Evolutionary conservation across 1,140 invertebrate genomes (phyloP), one percentile per base, ranked within the genome.

Genomic region (Tetramorium simillimum): DNA sequence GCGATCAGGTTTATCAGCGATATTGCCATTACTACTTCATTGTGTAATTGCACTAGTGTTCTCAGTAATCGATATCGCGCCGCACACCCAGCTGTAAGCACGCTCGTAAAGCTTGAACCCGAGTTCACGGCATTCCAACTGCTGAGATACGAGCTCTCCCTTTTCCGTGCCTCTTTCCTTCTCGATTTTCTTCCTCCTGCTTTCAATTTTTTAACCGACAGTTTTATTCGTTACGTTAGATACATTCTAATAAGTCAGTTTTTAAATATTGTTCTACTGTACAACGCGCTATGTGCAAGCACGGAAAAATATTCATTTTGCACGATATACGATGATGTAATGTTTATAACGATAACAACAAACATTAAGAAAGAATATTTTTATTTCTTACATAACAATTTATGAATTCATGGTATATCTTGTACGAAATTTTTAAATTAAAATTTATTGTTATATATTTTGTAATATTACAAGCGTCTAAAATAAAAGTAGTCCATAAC

Each of bases 11-110:
- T 91, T 91, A 92, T 92, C 90, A 86, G 51, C 63, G 77, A 90
- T 89, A 93, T 93, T 92, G 87, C 85, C 89, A 92, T 93, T 92
- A 89, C 84, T 90, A 92, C 88, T 92, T 88, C 88, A 92, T 93
- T 92, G 92, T 92, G 90, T 89, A 91, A 91, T 90, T 92, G 89
- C 91, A 87, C 85, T 84, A 86, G 86, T 88, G 88, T 93, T 92
- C 88, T 67, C 85, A 85, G 92, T 91, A 91, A 90, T 88, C 87
- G 92, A 92, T 93, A 93, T 92, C 92, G 88, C 78, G 40, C 51
- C 82, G 69, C 86, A 63, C 76, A 85, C 72, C 91, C 89, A 88
- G 88, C 88, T 90, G 88, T 86, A 86, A 84, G 84, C 63, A 80
- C 87, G 87, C 92, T 93, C 92, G 92, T 88, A 90, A 91, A 87